Base-by-base conservation (phyloP, 2,888 invertebrate genomes). In the Mystacides longicornis region DNA sequence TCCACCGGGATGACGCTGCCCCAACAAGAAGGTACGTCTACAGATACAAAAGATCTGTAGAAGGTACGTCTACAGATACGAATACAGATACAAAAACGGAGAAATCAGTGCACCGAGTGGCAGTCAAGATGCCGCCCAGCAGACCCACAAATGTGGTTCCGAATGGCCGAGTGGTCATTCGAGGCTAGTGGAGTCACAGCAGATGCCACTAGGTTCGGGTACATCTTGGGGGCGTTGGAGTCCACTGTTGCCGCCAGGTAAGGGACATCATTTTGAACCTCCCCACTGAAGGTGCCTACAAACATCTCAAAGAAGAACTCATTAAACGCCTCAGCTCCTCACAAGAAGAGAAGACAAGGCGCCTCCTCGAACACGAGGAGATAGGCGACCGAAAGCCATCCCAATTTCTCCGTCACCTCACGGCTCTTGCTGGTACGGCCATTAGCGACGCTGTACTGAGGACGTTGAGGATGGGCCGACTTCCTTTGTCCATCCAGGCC, bases 371-470 rank as follows among this genome's bases (percentile, higher is more conserved):
- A 23, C 27, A 37, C 2, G 61, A 59, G 22, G 31, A 31, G 14
- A 31, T 31, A 14, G 31, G 57, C 1, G 60, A 63, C 52, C 49
- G 63, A 14, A 63, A 57, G 43, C 64, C 65, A 5, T 64, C 64
- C 1, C 64, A 66, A 49, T 65, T 65, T 37, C 49, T 65, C 5
- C 61, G 64, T 0, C 62, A 64, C 16, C 52, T 66, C 0, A 52
- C 43, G 0, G 20, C 46, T 0, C 57, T 66, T 1, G 64, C 63
- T 0, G 63, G 63, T 9, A 9, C 31, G 31, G 7, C 31, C n/a
- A n/a, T n/a, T n/a, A n/a, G n/a, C n/a, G n/a, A n/a, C n/a, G n/a
- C n/a, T n/a, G n/a, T n/a, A n/a, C n/a, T n/a, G n/a, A n/a, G n/a
- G n/a, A n/a, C n/a, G n/a, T n/a, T n/a, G n/a, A n/a, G n/a, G n/a